phyloP scores from a whole-genome alignment of 2,888 invertebrate species.

The Papilio demoleus region DNA sequence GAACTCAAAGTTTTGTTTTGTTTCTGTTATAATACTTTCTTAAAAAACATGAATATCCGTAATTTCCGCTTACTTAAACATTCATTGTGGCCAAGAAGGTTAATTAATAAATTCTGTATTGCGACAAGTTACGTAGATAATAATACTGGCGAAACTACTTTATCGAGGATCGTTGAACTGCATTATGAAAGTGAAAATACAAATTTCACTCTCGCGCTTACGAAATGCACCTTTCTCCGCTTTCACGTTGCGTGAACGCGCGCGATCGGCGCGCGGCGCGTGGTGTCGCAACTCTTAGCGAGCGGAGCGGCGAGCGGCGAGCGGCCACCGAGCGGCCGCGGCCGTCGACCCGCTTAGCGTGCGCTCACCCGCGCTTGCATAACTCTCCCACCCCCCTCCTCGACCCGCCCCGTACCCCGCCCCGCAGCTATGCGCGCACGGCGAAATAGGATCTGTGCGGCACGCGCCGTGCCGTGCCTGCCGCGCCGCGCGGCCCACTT shows the following conservation, averaged over 20 bases:
- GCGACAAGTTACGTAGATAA: slow-evolving; percentile 37
- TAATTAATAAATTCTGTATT: slow-evolving; percentile 32
- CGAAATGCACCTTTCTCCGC: slow-evolving; percentile 83
- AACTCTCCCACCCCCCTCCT: slow-evolving; percentile 61
- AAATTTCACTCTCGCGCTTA: slow-evolving; percentile 82
- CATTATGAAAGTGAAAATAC: slow-evolving; percentile 80
- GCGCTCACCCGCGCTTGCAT: slow-evolving; percentile 86
- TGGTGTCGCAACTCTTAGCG: slow-evolving; percentile 68
- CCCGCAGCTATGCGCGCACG: slow-evolving; percentile 43
- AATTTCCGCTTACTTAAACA: background rate
- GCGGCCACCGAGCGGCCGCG: slow-evolving; percentile 73
- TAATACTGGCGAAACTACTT: slow-evolving; percentile 41
- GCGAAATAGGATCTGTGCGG: slow-evolving; percentile 75
- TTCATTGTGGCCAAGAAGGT: background rate
- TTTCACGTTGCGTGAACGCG: slow-evolving; percentile 65
- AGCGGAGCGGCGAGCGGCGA: slow-evolving; percentile 56
- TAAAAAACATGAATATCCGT: no score
- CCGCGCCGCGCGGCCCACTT: slow-evolving; percentile 60
- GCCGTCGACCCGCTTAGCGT: slow-evolving; percentile 87
- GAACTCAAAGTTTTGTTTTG: background rate
- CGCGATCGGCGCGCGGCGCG: slow-evolving; percentile 58
- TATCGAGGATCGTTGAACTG: slow-evolving; percentile 65
- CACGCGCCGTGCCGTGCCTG: slow-evolving; percentile 51
- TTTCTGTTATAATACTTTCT: no score
- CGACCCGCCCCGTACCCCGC: slow-evolving; percentile 46